A percentile compares a stretch with the other conserved stretches of the same genome.
These are phyloP conservation scores for Drosophila bifasciata DNA, from an alignment of 1,140 invertebrate genomes.

Conservation along the genomic window DNA sequence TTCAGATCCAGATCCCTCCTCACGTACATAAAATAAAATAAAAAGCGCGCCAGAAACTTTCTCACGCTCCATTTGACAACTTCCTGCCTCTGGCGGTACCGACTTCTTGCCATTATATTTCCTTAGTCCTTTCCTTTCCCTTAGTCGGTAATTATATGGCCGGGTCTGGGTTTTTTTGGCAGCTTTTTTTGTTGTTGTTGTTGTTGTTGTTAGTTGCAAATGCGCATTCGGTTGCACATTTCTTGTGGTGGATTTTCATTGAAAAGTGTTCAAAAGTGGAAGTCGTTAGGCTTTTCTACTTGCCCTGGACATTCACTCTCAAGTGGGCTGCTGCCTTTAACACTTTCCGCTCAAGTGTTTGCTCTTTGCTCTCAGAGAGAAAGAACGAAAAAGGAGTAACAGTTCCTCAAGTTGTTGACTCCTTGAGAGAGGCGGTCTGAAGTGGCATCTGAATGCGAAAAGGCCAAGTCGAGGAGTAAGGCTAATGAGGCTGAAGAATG, in stretches of 20 bases:
- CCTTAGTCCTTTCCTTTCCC: too few relatives aligned
- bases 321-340: conserved; percentile 46
- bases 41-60: conserved; percentile 79
- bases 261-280: conserved; percentile 80
- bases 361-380: conserved; percentile 9
- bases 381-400: conserved; percentile 47
- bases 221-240: conserved; percentile 80
- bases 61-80: conserved; percentile 73
- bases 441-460: conserved; percentile 2
- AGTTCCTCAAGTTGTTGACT: conserved; percentile 47
- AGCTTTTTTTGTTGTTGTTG: conserved; percentile 36
- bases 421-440: conserved; percentile 16
- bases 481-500: conserved; percentile 20
- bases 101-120: conserved; percentile 5
- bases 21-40: neutral
- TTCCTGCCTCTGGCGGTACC: conserved; percentile 39
- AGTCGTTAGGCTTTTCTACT: conserved; percentile 74
- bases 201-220: conserved; percentile 52
- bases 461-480: neutral
- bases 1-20: too few relatives aligned
- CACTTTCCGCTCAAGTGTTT: conserved; percentile 51
- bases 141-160: conserved; percentile 34
- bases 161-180: conserved; percentile 28
- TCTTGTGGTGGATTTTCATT: conserved; percentile 68
- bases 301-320: conserved; percentile 14